Evolutionary conservation across 2,113 vertebrate species (phyloP).

Genomic region (Leptobrachium ailaonicum): DNA sequence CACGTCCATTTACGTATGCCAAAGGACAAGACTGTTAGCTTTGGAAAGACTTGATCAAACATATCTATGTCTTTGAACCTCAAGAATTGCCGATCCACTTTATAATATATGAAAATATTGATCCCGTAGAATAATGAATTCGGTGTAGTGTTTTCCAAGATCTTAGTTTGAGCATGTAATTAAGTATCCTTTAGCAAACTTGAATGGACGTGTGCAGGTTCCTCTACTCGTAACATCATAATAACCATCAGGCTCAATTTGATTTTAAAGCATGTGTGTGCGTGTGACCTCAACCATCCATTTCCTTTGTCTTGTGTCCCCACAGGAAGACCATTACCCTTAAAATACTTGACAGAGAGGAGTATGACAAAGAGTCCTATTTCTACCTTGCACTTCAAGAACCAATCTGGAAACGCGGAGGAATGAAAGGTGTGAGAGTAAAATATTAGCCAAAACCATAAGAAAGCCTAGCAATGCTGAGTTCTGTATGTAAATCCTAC

Average conservation of each 20-base stretch:
- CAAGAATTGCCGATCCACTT: not conserved
- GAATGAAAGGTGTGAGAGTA: conserved; percentile 94
- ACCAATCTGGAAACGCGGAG: conserved; percentile 88
- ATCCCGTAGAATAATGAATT: not conserved
- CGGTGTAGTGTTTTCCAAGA: not conserved
- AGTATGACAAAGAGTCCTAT: conserved; percentile 92
- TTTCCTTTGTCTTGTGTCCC: conserved; percentile 88
- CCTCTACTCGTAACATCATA: conserved; percentile 70
- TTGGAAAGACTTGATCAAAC: not conserved
- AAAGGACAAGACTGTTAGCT: conserved; percentile 53
- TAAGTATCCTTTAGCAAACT: conserved; percentile 61
- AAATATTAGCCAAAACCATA: conserved; percentile 68
- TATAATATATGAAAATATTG: not conserved
- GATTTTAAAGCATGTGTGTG: conserved; percentile 69
- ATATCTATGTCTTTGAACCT: not conserved
- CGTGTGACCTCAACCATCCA: conserved; percentile 77
- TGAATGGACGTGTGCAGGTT: conserved; percentile 66
- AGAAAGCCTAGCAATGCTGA: conserved; percentile 63
- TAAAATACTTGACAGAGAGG: conserved; percentile 89
- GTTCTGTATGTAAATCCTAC: conserved; percentile 74
- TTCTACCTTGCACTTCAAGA: conserved; percentile 93
- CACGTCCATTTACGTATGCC: conserved; percentile 64
- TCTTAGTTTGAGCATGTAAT: not conserved
- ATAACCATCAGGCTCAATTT: conserved; percentile 61
- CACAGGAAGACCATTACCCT: conserved; percentile 91